Percentiles rank a stretch among this genome's conserved stretches.
phyloP scores from a whole-genome alignment of 2,113 vertebrate genomes.

The Channa argus region DNA sequence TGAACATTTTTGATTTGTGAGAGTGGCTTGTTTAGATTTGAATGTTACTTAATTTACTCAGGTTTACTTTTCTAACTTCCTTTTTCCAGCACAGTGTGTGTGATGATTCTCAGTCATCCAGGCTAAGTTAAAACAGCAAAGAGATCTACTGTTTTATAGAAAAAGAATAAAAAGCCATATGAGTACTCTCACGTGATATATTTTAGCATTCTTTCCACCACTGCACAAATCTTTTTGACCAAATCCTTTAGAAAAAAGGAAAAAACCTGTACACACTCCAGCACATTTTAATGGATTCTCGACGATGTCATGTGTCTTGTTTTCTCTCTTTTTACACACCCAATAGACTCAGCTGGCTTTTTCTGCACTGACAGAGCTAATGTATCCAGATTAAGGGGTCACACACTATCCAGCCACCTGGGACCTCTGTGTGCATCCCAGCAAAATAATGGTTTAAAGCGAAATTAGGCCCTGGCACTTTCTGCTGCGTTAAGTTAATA shows the following conservation, averaged over 20 bases:
- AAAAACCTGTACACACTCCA: neutral
- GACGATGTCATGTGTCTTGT: neutral
- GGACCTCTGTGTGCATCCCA: slow-evolving; percentile 44
- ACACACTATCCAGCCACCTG: slow-evolving; percentile 17
- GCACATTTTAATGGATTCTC: neutral
- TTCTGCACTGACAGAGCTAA: slow-evolving; percentile 41
- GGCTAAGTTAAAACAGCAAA: neutral
- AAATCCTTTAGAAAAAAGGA: too few relatives aligned
- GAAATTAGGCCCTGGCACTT: slow-evolving; percentile 50
- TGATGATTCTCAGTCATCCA: neutral
- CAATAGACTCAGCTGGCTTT: slow-evolving; percentile 40
- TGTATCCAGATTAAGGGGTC: slow-evolving; percentile 48
- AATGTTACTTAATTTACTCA: too few relatives aligned
- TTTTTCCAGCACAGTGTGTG: neutral
- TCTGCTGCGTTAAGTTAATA: slow-evolving; percentile 61
- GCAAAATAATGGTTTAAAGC: slow-evolving; percentile 47
- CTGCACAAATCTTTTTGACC: slow-evolving; percentile 10
- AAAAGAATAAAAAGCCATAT: neutral
- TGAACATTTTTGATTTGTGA: too few relatives aligned
- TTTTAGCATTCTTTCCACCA: neutral
- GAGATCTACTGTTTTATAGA: neutral
- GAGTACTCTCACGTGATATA: neutral
- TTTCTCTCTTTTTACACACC: slow-evolving; percentile 21
- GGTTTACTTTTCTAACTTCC: too few relatives aligned
- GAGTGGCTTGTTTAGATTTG: neutral